These are phyloP conservation scores for Lampris incognitus DNA, from an alignment of 2,113 vertebrate genomes.

Conservation along the genomic window DNA sequence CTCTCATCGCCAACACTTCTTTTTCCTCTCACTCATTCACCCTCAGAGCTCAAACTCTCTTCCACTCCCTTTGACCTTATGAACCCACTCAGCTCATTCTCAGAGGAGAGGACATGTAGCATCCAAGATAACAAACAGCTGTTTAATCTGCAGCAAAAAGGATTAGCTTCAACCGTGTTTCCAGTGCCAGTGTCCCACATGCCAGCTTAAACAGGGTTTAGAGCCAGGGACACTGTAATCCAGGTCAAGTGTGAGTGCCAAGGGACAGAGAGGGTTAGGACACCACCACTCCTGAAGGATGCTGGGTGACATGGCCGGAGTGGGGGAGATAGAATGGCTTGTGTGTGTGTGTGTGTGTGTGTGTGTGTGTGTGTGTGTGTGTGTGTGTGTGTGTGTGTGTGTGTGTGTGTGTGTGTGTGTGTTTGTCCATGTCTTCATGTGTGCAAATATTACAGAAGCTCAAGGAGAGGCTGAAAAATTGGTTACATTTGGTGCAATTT, in stretches of 20 bases:
- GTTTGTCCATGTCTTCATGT: not conserved
- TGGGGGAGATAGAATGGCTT: not conserved
- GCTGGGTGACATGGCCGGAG: too few relatives aligned
- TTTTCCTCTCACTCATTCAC: not conserved
- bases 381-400: constrained; percentile 15
- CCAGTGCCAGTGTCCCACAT: constrained; percentile 6
- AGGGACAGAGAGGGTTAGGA: not conserved
- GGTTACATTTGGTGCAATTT: too few relatives aligned
- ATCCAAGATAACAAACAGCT: constrained; percentile 20
- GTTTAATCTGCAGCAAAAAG: constrained; percentile 25
- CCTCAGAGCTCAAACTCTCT: not conserved
- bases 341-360: not conserved
- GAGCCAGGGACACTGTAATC: not conserved
- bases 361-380: not conserved
- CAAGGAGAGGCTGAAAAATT: too few relatives aligned
- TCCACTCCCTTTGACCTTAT: not conserved
- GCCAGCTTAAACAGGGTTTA: constrained; percentile 7
- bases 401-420: not conserved
- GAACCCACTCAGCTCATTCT: not conserved
- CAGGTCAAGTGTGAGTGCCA: not conserved
- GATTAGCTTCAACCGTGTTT: constrained; percentile 9
- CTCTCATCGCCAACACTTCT: not conserved
- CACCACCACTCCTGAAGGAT: not conserved
- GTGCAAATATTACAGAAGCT: not conserved
- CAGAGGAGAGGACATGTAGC: constrained; percentile 1